Evolutionary conservation across 2,113 vertebrate genomes (phyloP).

Genomic region (Solea solea): DNA sequence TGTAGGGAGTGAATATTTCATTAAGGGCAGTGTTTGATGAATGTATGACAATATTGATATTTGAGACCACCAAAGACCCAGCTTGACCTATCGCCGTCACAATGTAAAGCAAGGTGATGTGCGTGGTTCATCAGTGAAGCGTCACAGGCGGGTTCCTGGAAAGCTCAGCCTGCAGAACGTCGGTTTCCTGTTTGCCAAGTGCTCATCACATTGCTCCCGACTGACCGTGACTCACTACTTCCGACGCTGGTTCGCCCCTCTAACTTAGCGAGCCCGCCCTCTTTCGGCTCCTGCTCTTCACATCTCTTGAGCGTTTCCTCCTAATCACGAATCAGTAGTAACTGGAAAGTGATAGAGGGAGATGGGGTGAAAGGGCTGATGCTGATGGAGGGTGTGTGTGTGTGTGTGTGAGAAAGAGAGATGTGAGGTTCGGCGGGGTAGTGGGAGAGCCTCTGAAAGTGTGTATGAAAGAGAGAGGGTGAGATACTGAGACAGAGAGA

Average conservation of each 20-base stretch:
- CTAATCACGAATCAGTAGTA: slow-evolving; percentile 39
- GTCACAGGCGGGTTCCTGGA: slow-evolving; percentile 59
- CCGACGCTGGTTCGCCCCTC: slow-evolving; percentile 19
- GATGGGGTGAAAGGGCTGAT: slow-evolving; percentile 19
- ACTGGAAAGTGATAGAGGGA: slow-evolving; percentile 24
- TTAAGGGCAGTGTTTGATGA: slow-evolving; percentile 5
- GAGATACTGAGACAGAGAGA: slow-evolving; percentile 34
- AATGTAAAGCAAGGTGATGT: slow-evolving; percentile 32
- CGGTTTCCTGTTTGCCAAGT: slow-evolving; percentile 45
- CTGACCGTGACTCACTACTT: slow-evolving; percentile 71
- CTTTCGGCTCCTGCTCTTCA: neutral
- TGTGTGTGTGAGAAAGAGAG: slow-evolving; percentile 2
- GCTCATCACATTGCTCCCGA: slow-evolving; percentile 42
- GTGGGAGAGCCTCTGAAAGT: slow-evolving; percentile 48
- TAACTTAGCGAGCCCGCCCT: neutral
- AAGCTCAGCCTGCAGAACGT: slow-evolving; percentile 29
- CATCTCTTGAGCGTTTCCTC: slow-evolving; percentile 23
- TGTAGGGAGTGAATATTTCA: slow-evolving; percentile 14
- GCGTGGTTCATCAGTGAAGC: slow-evolving; percentile 47
- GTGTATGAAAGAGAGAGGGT: slow-evolving; percentile 3
- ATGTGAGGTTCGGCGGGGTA: slow-evolving; percentile 45
- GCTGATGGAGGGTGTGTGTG: slow-evolving; percentile 35
- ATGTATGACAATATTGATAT: slow-evolving; percentile 16
- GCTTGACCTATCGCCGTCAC: neutral
- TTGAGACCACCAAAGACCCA: neutral